A percentile compares a stretch with the other conserved stretches of the same genome.
phyloP scores from a whole-genome alignment of 2,888 invertebrate genomes.

The Thera obeliscata region DNA sequence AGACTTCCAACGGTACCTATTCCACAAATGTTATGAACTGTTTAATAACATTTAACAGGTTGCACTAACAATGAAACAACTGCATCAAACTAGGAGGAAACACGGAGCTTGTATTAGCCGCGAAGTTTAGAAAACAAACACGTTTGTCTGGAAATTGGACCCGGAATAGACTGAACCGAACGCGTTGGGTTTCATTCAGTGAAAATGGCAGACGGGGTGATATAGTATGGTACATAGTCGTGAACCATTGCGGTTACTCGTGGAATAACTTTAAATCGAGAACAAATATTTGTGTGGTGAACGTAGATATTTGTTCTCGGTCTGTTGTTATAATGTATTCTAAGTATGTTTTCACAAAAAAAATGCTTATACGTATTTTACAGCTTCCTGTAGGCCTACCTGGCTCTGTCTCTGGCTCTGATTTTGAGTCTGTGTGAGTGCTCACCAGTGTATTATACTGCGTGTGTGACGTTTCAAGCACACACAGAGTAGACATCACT shows the following conservation, averaged over 20 bases:
- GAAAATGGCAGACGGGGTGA: constrained; percentile 19
- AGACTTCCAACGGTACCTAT: not conserved
- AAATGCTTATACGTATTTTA: no score
- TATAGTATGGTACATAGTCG: not conserved
- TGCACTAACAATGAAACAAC: constrained; percentile 24
- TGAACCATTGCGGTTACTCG: not conserved
- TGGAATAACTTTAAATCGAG: constrained; percentile 8
- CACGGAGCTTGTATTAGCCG: constrained; percentile 35
- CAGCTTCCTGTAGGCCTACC: no score
- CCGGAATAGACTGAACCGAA: constrained; percentile 33
- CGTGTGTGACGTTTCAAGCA: no score
- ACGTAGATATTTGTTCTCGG: no score
- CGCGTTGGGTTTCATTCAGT: constrained; percentile 22
- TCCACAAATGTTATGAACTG: constrained; percentile 10
- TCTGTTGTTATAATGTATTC: no score
- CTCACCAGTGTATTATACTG: no score
- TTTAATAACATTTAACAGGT: constrained; percentile 22
- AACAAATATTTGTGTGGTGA: no score
- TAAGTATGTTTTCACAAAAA: no score
- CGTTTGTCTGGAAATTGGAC: constrained; percentile 42
- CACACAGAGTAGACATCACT: no score
- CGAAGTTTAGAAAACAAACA: constrained; percentile 45
- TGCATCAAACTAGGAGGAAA: constrained; percentile 25
- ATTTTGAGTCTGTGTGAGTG: no score
- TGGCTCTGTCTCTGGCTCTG: no score